Evolutionary conservation across 2,888 invertebrate genomes (phyloP), one percentile per base, ranked within the genome.

Genomic region (Tetragonula carbonaria): DNA sequence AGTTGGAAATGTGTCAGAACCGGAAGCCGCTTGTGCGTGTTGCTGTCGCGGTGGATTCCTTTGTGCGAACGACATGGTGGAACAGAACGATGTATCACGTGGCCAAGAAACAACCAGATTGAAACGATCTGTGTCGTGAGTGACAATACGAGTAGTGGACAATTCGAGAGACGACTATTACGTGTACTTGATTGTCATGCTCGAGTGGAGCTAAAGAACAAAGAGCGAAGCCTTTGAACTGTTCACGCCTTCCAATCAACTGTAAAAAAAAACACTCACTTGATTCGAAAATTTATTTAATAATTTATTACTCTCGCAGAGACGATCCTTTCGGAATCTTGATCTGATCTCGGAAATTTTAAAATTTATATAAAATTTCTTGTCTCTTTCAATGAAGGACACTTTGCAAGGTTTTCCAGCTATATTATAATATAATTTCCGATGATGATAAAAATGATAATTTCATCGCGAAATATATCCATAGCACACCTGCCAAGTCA

Each of bases 1-100:
- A 13, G 13, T 5, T 16, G 3, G n/a, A 68, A 68, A 38, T 38
- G 78, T 67, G n/a, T 59, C 72, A 78, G 67, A 68, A 4, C 16
- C 38, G 21, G 38, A 28, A 55, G 51, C 51, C 59, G 66, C 71
- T 66, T 59, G 16, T 45, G 50, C 67, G 33, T 67, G 74, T 38
- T 38, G 53, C n/a, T 38, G 50, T 73, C n/a, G 16, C 38, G 8
- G 63, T 67, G 18, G 16, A 45, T 63, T 70, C 55, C 63, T 79
- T 79, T 79, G 50, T 74, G 68, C 45, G 16, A 70, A 62, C 45
- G 59, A 73, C 68, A 45, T 23, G 53, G 45, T 57, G 70, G 63
- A 57, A 38, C 14, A 21, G 21, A 33, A 21, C 21, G 55, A 71
- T 66, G 18, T 71, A 21, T 79, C 63, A 55, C 63, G 50, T 18